Percentiles rank a stretch among this genome's conserved stretches.
Conservation (phyloP, 2,797 vertebrate species). For the Neosalanx taihuensis region DNA sequence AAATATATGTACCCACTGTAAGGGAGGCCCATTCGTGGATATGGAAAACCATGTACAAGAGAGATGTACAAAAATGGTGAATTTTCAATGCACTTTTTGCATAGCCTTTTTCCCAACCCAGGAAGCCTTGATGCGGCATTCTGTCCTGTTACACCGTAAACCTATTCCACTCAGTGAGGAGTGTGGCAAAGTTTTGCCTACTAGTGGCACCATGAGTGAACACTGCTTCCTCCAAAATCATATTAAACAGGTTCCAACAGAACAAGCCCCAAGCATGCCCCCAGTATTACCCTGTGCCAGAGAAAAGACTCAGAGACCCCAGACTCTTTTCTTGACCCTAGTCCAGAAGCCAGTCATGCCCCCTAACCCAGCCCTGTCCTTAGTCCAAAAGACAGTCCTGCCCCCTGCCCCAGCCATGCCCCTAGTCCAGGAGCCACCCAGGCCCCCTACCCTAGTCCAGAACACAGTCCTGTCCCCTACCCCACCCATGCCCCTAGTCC, state of each 20-base stretch:
- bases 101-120: background rate
- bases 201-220: background rate
- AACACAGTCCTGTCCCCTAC: background rate
- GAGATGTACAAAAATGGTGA: background rate
- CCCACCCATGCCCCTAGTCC: background rate
- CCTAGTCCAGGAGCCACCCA: too few species aligned
- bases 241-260: background rate
- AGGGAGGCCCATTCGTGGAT: background rate
- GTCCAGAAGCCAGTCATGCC: too few species aligned
- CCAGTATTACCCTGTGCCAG: background rate
- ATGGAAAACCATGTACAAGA: background rate
- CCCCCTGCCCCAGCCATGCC: too few species aligned
- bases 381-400: too few species aligned
- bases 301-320: background rate
- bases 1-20: background rate
- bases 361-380: background rate
- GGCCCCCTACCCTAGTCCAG: too few species aligned
- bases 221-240: too few species aligned
- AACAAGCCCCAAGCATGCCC: too few species aligned
- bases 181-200: constrained; percentile 58
- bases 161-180: background rate
- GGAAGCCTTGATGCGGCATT: background rate
- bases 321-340: too few species aligned
- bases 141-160: background rate
- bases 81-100: constrained; percentile 2